phyloP scores from a whole-genome alignment of 1,140 invertebrate genomes.

The Apis laboriosa region DNA sequence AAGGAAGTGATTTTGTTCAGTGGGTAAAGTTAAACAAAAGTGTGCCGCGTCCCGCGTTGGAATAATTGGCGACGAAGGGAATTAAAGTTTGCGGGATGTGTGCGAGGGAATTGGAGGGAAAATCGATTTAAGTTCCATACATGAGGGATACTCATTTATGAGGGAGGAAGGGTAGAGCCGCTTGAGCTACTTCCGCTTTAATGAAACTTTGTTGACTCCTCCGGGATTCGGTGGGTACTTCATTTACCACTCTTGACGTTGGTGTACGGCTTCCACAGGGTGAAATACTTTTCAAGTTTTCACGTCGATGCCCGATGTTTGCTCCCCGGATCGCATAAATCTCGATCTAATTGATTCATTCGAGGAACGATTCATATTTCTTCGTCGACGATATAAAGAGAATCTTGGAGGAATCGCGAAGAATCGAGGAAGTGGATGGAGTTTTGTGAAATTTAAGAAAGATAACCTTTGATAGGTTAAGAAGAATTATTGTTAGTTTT shows the following conservation, averaged over 20 bases:
- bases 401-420: background rate
- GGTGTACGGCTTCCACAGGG: conserved; percentile 32
- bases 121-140: conserved; percentile 60
- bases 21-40: conserved; percentile 31
- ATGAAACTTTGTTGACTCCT: conserved; percentile 65
- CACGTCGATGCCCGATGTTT: conserved; percentile 30
- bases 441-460: background rate
- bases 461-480: too few relatives aligned
- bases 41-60: conserved; percentile 9
- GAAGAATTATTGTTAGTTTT: background rate
- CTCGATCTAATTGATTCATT: conserved; percentile 40
- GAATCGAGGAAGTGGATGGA: background rate
- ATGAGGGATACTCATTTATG: conserved; percentile 53
- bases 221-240: conserved; percentile 46
- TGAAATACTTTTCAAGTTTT: conserved; percentile 57
- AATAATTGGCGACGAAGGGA: conserved; percentile 53
- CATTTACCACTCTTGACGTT: conserved; percentile 40
- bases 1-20: background rate
- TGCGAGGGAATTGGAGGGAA: conserved; percentile 29
- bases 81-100: conserved; percentile 50
- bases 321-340: conserved; percentile 4
- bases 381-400: too few relatives aligned
- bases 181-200: conserved; percentile 54
- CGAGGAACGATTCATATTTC: background rate
- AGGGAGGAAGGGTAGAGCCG: conserved; percentile 15